phyloP scores from a whole-genome alignment of 2,888 invertebrate genomes.

The Chymomyza procnemis region DNA sequence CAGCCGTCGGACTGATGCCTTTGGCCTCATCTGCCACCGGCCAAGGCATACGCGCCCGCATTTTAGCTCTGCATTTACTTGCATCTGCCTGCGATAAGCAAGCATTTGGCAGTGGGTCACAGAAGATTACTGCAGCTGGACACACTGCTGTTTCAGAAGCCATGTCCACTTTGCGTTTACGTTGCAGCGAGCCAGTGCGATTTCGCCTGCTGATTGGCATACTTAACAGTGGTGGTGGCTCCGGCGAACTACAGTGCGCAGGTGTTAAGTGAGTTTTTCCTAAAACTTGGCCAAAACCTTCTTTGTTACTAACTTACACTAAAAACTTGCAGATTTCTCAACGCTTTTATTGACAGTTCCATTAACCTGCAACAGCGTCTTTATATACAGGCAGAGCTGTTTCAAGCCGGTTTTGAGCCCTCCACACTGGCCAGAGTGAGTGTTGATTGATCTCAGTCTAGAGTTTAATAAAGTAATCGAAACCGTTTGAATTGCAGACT shows the following conservation, averaged over 20 bases:
- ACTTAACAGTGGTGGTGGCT: constrained; percentile 87
- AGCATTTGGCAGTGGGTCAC: constrained; percentile 74
- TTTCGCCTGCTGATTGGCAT: constrained; percentile 94
- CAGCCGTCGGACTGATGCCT: constrained; percentile 90
- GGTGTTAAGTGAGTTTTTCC: constrained; percentile 81
- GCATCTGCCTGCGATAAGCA: constrained; percentile 88
- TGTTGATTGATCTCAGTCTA: background rate
- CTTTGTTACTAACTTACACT: background rate
- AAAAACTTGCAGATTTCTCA: constrained; percentile 82
- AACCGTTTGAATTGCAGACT: constrained; percentile 79
- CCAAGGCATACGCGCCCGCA: constrained; percentile 90
- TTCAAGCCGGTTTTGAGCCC: constrained; percentile 88
- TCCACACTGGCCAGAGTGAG: constrained; percentile 79
- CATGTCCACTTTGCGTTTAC: constrained; percentile 89
- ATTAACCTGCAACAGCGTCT: constrained; percentile 87
- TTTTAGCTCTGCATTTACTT: constrained; percentile 91
- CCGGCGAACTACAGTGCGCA: constrained; percentile 86
- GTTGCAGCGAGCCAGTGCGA: constrained; percentile 94
- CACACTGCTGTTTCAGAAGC: constrained; percentile 94
- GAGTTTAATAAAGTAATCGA: background rate
- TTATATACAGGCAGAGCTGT: constrained; percentile 91
- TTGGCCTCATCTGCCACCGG: constrained; percentile 92
- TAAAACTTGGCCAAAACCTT: background rate
- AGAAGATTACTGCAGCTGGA: constrained; percentile 82
- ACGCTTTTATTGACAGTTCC: constrained; percentile 88